These are phyloP conservation scores for Drosophila chauvacae DNA, from an alignment of 1,140 invertebrate genomes.

Conservation along the genomic window DNA sequence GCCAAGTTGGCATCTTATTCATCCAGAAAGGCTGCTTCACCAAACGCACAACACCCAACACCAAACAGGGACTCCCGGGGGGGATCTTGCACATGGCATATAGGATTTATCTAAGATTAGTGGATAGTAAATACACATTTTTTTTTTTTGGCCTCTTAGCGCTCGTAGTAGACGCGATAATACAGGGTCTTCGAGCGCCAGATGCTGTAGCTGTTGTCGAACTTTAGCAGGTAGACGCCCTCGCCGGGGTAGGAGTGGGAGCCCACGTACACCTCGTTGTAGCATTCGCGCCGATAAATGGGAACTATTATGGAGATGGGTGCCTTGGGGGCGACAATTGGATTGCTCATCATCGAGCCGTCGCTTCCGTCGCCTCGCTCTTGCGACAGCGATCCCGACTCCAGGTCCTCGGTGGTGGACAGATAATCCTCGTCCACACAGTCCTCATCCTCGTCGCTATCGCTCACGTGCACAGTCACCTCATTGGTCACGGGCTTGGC, in stretches of 20 bases:
- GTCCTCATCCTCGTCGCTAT: slow-evolving; percentile 90
- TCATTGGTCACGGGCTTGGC: slow-evolving; percentile 93
- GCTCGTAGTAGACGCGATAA: slow-evolving; percentile 99
- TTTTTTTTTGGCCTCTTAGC: slow-evolving; percentile 83
- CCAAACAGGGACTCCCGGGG: slow-evolving; percentile 7
- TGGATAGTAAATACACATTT: slow-evolving; percentile 19
- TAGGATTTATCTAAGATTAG: slow-evolving; percentile 34
- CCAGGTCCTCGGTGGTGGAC: slow-evolving; percentile 84
- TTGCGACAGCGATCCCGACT: slow-evolving; percentile 74
- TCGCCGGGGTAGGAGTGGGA: slow-evolving; percentile 98
- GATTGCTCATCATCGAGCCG: slow-evolving; percentile 38
- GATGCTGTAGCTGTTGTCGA: slow-evolving; percentile 99
- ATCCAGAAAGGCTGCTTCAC: slow-evolving; percentile 2
- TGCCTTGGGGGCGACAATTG: slow-evolving; percentile 84
- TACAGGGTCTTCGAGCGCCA: slow-evolving; percentile 99
- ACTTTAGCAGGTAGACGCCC: slow-evolving; percentile 99
- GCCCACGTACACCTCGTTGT: slow-evolving; percentile 98
- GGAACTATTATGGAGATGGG: slow-evolving; percentile 93
- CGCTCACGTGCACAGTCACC: slow-evolving; percentile 95
- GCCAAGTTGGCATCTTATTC: not conserved
- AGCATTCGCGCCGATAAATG: slow-evolving; percentile 97
- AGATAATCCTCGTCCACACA: slow-evolving; percentile 86
- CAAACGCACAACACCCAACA: slow-evolving; percentile 23
- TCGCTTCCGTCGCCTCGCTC: slow-evolving; percentile 57
- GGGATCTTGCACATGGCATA: slow-evolving; percentile 31